These are phyloP conservation scores for Drosophila nigrodunni DNA, from an alignment of 1,140 invertebrate genomes.

Conservation along the genomic window DNA sequence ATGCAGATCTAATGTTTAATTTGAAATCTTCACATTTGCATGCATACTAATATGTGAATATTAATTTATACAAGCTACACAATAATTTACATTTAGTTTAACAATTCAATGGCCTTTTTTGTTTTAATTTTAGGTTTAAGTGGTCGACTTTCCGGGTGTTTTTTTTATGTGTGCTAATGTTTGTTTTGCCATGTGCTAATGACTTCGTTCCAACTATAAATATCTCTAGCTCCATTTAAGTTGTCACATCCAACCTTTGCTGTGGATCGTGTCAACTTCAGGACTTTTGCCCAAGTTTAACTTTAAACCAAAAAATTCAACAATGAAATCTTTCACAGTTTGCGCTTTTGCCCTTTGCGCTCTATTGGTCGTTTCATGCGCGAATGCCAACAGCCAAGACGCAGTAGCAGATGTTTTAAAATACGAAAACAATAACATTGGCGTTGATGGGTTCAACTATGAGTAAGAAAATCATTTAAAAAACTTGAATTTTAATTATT, in stretches of 20 bases:
- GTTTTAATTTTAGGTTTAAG: slow-evolving; percentile 43
- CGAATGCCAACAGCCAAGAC: slow-evolving; percentile 53
- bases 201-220: slow-evolving; percentile 56
- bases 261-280: slow-evolving; percentile 71
- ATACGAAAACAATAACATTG: slow-evolving; percentile 85
- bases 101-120: slow-evolving; percentile 61
- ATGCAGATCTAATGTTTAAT: slow-evolving; percentile 69
- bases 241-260: slow-evolving; percentile 60
- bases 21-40: slow-evolving; percentile 31
- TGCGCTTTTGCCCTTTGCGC: slow-evolving; percentile 61
- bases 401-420: slow-evolving; percentile 79
- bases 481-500: not conserved
- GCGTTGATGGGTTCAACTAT: slow-evolving; percentile 85
- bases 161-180: not conserved
- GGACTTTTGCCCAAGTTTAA: slow-evolving; percentile 29
- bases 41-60: slow-evolving; percentile 1
- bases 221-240: slow-evolving; percentile 59
- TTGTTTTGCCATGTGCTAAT: slow-evolving; percentile 11
- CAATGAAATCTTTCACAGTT: slow-evolving; percentile 59
- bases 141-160: not conserved
- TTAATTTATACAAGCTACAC: not conserved
- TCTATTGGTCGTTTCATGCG: slow-evolving; percentile 41
- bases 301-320: slow-evolving; percentile 11
- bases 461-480: slow-evolving; percentile 81
- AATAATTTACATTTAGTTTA: slow-evolving; percentile 48